Evolutionary conservation across 2,113 vertebrate species (phyloP).

Genomic region (Dunckerocampus dactyliophorus): DNA sequence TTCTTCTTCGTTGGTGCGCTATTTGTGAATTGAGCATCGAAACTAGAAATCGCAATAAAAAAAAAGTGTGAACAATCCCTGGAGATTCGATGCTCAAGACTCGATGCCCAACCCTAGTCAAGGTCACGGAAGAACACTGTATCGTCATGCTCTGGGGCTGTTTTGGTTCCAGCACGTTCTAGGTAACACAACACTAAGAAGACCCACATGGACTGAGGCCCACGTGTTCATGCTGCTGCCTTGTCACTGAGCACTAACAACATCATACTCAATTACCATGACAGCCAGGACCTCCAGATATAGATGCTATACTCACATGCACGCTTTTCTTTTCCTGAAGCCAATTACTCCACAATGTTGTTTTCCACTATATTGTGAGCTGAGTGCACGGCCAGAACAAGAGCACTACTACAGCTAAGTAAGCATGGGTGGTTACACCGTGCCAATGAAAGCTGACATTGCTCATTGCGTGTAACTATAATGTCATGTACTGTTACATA

Average conservation of each 20-base stretch:
- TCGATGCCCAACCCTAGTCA: too few relatives aligned
- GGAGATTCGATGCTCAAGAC: too few relatives aligned
- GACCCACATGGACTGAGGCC: constrained; percentile 18
- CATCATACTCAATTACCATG: constrained; percentile 13
- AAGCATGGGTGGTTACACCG: constrained; percentile 1
- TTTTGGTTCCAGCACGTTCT: constrained; percentile 2
- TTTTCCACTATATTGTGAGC: constrained; percentile 13
- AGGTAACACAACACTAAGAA: constrained; percentile 26
- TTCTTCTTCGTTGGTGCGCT: too few relatives aligned
- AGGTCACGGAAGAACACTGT: too few relatives aligned
- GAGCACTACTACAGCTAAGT: constrained; percentile 34
- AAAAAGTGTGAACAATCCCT: too few relatives aligned
- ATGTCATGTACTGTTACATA: constrained; percentile 10
- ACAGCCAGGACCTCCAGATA: constrained; percentile 35
- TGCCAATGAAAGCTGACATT: constrained; percentile 1
- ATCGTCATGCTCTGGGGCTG: too few relatives aligned
- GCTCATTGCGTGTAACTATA: neutral
- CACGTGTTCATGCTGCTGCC: constrained; percentile 3
- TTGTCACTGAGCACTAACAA: neutral
- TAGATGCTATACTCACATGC: constrained; percentile 16
- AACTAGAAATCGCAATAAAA: too few relatives aligned
- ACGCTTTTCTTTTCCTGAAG: constrained; percentile 14
- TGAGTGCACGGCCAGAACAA: constrained; percentile 6
- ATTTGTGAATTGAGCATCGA: too few relatives aligned
- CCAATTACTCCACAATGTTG: constrained; percentile 31